Base-by-base conservation (phyloP, 2,888 invertebrate genomes). In the Synergus itoensis region DNA sequence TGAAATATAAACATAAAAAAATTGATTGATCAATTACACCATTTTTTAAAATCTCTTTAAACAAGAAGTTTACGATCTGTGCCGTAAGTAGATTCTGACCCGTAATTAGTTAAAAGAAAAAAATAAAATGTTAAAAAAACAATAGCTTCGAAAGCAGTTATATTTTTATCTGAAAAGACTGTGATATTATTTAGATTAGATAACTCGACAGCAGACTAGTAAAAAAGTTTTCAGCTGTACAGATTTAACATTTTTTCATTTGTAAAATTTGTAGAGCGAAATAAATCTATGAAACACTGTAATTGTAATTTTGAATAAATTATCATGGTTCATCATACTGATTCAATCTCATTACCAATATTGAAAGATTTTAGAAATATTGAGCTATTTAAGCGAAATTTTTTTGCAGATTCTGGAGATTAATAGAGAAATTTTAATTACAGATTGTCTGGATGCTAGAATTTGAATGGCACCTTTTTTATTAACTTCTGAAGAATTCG, bases 221-320 rank as follows among this genome's bases (percentile, higher is more conserved):
- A 16, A 28, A 28, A 9, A 28, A 28, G 41, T 4, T 11, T 73
- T 40, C n/a, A 73, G 53, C 12, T 65, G 43, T 36, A n/a, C 36
- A 53, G 9, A 8, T 28, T 69, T 53, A 73, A 8, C 14, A 28
- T 28, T 48, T 69, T 73, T n/a, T 36, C 45, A 53, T 53, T 21
- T 53, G 28, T 48, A 73, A 48, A 53, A 53, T 73, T 73, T 73
- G 53, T 73, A 40, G 36, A 48, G 53, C 73, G 36, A 14, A 53
- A 53, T n/a, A n/a, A 53, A 12, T 21, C 45, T 43, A 53, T 53
- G 28, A 73, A 73, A 36, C n/a, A 48, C 53, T 73, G 53, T 53
- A 73, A 36, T 36, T 53, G 48, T 73, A 7, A n/a, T 48, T 73
- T 73, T 53, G 11, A 73, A 73, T 73, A 53, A 73, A 73, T 5